Percentiles rank a stretch among this genome's conserved stretches.
Conservation (phyloP, 2,888 invertebrate genomes). For the Glyphotaelius pellucidus region DNA sequence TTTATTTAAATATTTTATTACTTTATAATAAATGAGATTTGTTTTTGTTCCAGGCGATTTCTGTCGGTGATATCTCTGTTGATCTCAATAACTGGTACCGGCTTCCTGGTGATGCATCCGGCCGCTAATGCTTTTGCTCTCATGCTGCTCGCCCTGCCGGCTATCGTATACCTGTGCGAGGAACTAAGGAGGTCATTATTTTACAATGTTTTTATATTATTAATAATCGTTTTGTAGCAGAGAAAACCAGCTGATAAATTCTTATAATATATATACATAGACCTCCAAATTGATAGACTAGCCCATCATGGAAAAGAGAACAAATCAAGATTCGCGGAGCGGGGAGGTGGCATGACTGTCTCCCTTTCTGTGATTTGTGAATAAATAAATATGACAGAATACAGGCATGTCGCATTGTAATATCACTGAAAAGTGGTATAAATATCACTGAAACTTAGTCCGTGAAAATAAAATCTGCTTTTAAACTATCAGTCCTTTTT, state of each 20-base stretch:
- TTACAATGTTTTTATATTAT: not conserved
- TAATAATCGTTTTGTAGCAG: not conserved
- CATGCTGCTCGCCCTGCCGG: constrained; percentile 85
- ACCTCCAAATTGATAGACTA: too few relatives aligned
- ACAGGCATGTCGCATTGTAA: too few relatives aligned
- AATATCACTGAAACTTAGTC: too few relatives aligned
- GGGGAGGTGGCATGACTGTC: too few relatives aligned
- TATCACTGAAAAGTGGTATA: too few relatives aligned
- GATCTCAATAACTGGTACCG: constrained; percentile 81
- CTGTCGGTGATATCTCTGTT: constrained; percentile 80
- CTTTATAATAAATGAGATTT: not conserved
- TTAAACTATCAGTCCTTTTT: too few relatives aligned
- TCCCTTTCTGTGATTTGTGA: too few relatives aligned
- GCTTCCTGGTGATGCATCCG: constrained; percentile 85
- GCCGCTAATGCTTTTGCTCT: constrained; percentile 89
- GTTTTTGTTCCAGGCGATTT: constrained; percentile 75
- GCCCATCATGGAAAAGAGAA: too few relatives aligned
- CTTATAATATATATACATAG: too few relatives aligned
- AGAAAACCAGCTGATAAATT: not conserved
- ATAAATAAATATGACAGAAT: too few relatives aligned
- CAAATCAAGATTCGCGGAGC: too few relatives aligned
- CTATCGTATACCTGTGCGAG: constrained; percentile 81
- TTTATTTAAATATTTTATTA: constrained; percentile 11
- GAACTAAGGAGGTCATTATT: constrained; percentile 81
- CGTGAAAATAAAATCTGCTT: too few relatives aligned